Evolutionary conservation across 2,113 vertebrate genomes (phyloP).

Genomic region (Proteles cristata): DNA sequence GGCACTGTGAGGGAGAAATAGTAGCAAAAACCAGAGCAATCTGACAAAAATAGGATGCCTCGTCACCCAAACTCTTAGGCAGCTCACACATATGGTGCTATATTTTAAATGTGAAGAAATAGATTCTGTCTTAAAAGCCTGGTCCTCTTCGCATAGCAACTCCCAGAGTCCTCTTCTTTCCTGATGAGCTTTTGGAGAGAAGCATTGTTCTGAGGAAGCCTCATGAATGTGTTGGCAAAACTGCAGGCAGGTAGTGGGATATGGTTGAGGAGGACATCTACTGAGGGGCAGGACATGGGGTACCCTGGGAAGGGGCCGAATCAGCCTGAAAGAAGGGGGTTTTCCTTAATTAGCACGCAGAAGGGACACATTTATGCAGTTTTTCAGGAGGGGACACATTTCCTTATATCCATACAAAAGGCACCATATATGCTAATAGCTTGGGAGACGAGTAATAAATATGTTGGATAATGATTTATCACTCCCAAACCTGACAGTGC

Average conservation of each 20-base stretch:
- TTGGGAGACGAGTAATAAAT: not conserved
- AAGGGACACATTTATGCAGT: not conserved
- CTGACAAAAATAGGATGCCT: constrained; percentile 75
- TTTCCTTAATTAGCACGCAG: not conserved
- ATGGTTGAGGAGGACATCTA: no score
- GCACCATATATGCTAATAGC: not conserved
- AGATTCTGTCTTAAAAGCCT: constrained; percentile 55
- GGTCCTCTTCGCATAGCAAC: not conserved
- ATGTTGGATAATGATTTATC: not conserved
- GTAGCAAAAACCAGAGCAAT: constrained; percentile 58
- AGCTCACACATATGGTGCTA: constrained; percentile 57
- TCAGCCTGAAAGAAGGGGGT: not conserved
- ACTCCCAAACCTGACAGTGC: not conserved
- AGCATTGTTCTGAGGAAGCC: not conserved
- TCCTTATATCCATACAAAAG: not conserved
- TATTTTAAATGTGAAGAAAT: constrained; percentile 73
- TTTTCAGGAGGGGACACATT: not conserved
- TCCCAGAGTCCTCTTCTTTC: constrained; percentile 24
- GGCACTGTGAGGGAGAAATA: not conserved
- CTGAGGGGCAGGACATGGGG: not conserved
- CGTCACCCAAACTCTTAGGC: constrained; percentile 68
- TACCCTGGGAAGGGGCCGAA: rapidly evolving
- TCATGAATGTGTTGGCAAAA: not conserved
- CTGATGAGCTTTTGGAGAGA: not conserved
- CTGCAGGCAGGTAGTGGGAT: rapidly evolving